A percentile compares a stretch with the other conserved stretches of the same genome.
These are phyloP conservation scores for Florisuga fusca DNA, from an alignment of 2,797 vertebrate genomes.

Conservation along the genomic window DNA sequence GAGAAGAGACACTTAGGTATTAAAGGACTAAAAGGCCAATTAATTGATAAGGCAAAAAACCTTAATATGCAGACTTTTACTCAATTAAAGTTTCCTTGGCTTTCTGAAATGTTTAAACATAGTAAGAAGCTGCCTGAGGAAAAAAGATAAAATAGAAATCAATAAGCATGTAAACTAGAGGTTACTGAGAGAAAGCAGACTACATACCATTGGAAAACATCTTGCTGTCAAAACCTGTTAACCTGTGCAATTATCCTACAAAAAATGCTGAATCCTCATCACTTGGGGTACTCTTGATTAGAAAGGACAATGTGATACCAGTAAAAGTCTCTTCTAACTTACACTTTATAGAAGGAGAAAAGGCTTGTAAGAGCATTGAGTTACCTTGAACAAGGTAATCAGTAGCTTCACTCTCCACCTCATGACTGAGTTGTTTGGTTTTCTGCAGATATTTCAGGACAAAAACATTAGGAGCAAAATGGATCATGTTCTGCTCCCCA, in stretches of 20 bases:
- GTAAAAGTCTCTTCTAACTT: neutral
- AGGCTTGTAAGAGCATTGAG: neutral
- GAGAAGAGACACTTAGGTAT: neutral
- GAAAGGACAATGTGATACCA: neutral
- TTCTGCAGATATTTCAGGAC: conserved; percentile 95
- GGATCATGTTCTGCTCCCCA: conserved; percentile 98
- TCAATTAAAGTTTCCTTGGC: neutral
- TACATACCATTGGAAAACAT: neutral
- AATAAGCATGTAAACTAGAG: neutral
- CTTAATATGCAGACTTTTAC: neutral
- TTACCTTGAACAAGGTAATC: conserved; percentile 94
- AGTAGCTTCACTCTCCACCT: conserved; percentile 90
- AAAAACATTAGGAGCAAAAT: conserved; percentile 95
- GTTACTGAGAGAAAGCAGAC: neutral
- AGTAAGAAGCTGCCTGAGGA: neutral
- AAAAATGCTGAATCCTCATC: neutral
- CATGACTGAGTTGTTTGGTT: conserved; percentile 88
- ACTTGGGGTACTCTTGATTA: neutral
- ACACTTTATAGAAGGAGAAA: neutral
- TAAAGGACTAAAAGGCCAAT: neutral
- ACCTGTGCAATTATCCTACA: neutral
- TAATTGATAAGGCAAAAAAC: neutral
- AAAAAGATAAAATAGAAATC: neutral
- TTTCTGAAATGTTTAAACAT: neutral
- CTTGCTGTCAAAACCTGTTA: neutral